Conservation (phyloP, 2,113 vertebrate species). For the Gymnorhina tibicen region DNA sequence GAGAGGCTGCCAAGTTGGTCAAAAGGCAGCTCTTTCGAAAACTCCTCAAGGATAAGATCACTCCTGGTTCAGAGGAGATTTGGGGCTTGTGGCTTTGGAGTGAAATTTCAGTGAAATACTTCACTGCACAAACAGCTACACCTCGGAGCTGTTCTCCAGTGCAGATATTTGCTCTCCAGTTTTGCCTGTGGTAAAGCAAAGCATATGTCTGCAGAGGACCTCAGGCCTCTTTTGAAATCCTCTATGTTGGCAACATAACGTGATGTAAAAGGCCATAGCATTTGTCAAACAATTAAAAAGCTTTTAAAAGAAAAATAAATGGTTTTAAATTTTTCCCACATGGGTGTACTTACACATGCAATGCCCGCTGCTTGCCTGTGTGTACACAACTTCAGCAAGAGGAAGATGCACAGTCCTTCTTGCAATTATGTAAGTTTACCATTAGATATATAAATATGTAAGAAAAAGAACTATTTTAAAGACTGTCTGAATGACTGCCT, state of each 20-base stretch:
- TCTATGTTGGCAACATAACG: background rate
- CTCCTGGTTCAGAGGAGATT: background rate
- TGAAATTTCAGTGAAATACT: background rate
- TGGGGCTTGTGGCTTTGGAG: background rate
- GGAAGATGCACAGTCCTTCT: background rate
- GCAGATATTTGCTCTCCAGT: background rate
- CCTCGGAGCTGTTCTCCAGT: background rate
- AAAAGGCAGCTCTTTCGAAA: background rate
- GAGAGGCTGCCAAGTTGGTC: background rate
- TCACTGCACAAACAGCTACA: background rate
- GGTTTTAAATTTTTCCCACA: background rate
- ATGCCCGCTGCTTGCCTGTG: background rate
- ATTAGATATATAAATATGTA: background rate
- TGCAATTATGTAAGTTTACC: background rate
- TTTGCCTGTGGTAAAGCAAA: background rate
- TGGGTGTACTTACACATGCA: accelerated
- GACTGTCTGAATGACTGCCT: background rate
- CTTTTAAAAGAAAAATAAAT: background rate
- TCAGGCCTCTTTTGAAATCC: background rate
- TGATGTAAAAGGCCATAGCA: background rate
- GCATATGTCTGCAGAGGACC: background rate
- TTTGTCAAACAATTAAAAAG: background rate
- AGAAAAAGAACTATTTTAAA: background rate
- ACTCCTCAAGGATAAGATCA: background rate
- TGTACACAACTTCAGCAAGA: background rate